These are phyloP conservation scores for Myoxocephalus aenaeus DNA, from an alignment of 2,797 vertebrate genomes.

Conservation along the genomic window DNA sequence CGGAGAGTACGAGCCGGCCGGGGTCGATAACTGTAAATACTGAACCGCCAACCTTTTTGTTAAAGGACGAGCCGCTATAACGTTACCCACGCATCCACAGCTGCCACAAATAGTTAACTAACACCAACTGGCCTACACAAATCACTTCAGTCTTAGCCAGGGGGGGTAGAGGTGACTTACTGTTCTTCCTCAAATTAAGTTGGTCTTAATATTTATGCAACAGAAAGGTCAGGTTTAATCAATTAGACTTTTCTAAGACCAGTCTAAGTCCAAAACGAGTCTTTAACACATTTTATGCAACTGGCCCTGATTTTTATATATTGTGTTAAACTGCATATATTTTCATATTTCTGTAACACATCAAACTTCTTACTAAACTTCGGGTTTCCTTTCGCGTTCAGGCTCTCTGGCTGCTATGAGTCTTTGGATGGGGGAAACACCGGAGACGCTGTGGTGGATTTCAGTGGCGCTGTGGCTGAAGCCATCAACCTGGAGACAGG, in stretches of 20 bases:
- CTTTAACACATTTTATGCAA: not conserved
- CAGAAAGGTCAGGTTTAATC: not conserved
- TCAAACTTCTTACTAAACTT: not conserved
- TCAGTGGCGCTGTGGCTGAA: slow-evolving; percentile 93
- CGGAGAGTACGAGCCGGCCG: too few relatives aligned
- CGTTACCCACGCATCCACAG: not conserved
- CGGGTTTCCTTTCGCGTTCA: slow-evolving; percentile 56
- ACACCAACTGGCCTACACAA: not conserved
- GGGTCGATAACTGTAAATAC: not conserved
- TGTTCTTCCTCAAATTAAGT: not conserved
- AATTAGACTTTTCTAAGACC: not conserved
- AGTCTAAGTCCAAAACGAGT: not conserved
- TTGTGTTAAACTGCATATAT: not conserved
- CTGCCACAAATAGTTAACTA: not conserved
- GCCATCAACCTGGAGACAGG: slow-evolving; percentile 82
- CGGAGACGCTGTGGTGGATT: slow-evolving; percentile 94
- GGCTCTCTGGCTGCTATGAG: slow-evolving; percentile 93
- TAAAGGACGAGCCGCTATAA: not conserved
- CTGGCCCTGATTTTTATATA: not conserved
- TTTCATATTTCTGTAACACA: not conserved
- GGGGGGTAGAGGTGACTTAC: not conserved
- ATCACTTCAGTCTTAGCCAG: not conserved
- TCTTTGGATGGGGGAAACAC: slow-evolving; percentile 93
- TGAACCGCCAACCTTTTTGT: not conserved
- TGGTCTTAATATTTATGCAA: not conserved